phyloP scores from a whole-genome alignment of 2,888 invertebrate species.

The Pandemis cinnamomeana region DNA sequence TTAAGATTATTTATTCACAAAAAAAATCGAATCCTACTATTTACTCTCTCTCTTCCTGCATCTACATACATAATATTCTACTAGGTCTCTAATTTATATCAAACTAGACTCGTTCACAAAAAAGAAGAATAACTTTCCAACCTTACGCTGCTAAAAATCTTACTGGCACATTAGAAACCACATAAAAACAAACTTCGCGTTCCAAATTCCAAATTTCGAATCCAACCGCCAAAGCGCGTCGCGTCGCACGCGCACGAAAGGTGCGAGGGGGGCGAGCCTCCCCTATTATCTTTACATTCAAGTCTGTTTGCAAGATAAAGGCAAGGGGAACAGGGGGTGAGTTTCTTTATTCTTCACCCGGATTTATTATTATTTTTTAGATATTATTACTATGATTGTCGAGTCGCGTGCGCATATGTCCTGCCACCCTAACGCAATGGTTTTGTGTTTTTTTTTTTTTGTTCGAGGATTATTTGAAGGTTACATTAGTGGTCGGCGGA shows the following conservation, averaged over 20 bases:
- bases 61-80: too few species aligned
- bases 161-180: constrained; percentile 3
- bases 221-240: constrained; percentile 73
- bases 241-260: constrained; percentile 69
- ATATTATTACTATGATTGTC: constrained; percentile 83
- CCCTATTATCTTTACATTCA: constrained; percentile 84
- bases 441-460: constrained; percentile 62
- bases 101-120: too few species aligned
- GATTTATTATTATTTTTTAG: constrained; percentile 85
- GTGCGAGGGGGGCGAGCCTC: constrained; percentile 76
- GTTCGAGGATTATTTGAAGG: constrained; percentile 76
- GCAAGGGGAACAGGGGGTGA: constrained; percentile 81
- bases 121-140: too few species aligned
- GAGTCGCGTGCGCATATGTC: constrained; percentile 83
- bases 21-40: too few species aligned
- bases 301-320: constrained; percentile 85
- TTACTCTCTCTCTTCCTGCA: too few species aligned
- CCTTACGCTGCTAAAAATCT: not conserved
- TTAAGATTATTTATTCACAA: not conserved
- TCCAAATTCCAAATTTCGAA: constrained; percentile 66
- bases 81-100: too few species aligned
- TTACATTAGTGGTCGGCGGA: constrained; percentile 68
- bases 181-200: constrained; percentile 46
- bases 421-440: constrained; percentile 63
- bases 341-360: constrained; percentile 84